A percentile compares a stretch with the other conserved stretches of the same genome.
These are phyloP conservation scores for Synanthedon myopaeformis DNA, from an alignment of 2,888 invertebrate genomes.

Conservation along the genomic window DNA sequence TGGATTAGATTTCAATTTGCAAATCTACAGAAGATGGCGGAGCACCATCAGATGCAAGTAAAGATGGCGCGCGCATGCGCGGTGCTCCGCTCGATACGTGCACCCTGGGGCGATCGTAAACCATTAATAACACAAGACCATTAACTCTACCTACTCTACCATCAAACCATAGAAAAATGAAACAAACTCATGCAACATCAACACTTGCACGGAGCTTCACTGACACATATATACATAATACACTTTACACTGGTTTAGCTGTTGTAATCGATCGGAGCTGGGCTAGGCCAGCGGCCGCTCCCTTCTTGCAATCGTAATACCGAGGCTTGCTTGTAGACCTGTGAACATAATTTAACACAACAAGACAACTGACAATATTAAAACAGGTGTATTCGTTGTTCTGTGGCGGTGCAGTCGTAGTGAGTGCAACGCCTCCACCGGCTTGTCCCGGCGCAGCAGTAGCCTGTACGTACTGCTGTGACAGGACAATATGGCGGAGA, in stretches of 20 bases:
- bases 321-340: slow-evolving; percentile 13
- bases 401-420: slow-evolving; percentile 11
- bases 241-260: slow-evolving; percentile 9
- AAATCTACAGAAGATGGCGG: slow-evolving; percentile 44
- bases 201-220: slow-evolving; percentile 9
- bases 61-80: slow-evolving; percentile 62
- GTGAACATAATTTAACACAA: slow-evolving; percentile 23
- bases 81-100: slow-evolving; percentile 56
- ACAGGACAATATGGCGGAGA: slow-evolving; percentile 95
- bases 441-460: slow-evolving; percentile 95
- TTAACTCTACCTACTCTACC: slow-evolving; percentile 2
- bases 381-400: neutral
- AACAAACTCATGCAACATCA: neutral
- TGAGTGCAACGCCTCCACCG: slow-evolving; percentile 41
- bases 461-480: slow-evolving; percentile 91
- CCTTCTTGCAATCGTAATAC: slow-evolving; percentile 1
- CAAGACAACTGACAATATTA: slow-evolving; percentile 1
- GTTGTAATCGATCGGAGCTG: slow-evolving; percentile 6
- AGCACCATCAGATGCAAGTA: slow-evolving; percentile 41
- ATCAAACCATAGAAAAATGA: neutral
- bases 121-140: slow-evolving; percentile 28
- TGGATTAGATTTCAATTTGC: slow-evolving; percentile 20
- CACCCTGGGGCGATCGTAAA: slow-evolving; percentile 41
- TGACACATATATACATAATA: slow-evolving; percentile 5
- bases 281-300: slow-evolving; percentile 10